These are phyloP conservation scores for Rhabditoides inermis DNA, from an alignment of 2,888 invertebrate species.

Conservation along the genomic window DNA sequence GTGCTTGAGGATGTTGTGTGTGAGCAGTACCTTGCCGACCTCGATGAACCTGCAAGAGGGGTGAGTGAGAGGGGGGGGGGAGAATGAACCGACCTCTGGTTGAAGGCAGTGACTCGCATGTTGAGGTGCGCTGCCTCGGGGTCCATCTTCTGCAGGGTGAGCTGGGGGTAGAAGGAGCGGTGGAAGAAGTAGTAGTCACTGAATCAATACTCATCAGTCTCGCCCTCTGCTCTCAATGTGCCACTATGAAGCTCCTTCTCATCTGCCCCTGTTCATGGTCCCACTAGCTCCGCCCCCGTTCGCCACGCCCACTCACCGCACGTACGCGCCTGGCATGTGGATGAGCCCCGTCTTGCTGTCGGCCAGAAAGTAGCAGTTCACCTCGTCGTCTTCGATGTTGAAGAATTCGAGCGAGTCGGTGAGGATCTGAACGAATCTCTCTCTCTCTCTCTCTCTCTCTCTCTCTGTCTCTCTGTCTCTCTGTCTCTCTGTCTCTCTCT, in stretches of 20 bases:
- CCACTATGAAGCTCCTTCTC: too few relatives aligned
- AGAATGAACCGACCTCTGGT: slow-evolving; percentile 5
- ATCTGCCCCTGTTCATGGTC: neutral
- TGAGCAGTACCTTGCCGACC: slow-evolving; percentile 73
- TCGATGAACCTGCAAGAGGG: slow-evolving; percentile 67
- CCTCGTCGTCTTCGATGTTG: slow-evolving; percentile 80
- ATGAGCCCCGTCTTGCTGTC: slow-evolving; percentile 98
- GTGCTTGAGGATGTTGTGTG: slow-evolving; percentile 54
- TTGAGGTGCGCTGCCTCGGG: slow-evolving; percentile 81
- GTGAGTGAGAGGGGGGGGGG: neutral
- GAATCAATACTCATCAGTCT: slow-evolving; percentile 53
- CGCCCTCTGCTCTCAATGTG: neutral
- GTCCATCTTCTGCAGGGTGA: slow-evolving; percentile 84
- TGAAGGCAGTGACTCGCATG: slow-evolving; percentile 56
- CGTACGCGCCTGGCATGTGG: slow-evolving; percentile 86
- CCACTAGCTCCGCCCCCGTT: too few relatives aligned
- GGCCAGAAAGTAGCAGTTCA: slow-evolving; percentile 84
- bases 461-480: neutral
- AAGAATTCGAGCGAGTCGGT: slow-evolving; percentile 92
- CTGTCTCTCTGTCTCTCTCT: slow-evolving; percentile 5
- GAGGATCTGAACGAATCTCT: slow-evolving; percentile 65
- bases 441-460: neutral
- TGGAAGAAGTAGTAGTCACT: slow-evolving; percentile 90
- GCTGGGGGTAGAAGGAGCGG: slow-evolving; percentile 91
- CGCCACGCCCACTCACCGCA: slow-evolving; percentile 57